Base-by-base conservation (phyloP, 2,888 invertebrate species). In the Sarcophaga caerulescens region DNA sequence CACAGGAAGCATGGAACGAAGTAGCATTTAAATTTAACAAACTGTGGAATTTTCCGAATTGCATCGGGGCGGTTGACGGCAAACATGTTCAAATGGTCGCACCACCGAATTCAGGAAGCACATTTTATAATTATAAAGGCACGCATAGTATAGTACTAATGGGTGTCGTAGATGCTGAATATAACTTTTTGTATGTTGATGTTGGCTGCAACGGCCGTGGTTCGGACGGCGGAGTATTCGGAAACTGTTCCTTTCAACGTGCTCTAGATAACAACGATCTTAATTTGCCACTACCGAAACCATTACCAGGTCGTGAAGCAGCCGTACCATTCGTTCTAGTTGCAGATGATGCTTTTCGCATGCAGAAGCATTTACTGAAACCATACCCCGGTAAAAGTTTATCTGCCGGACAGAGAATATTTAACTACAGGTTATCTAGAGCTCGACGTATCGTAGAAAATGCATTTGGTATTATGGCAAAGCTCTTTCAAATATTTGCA, bases 331-430 rank as follows among this genome's bases (percentile, higher is more conserved):
- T 21, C n/a, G 60, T 79, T 63, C 62, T 79, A 45, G 78, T 70
- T 14, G 82, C 68, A 70, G 70, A 82, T n/a, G 78, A 79, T 63
- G 83, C 77, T 14, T 83, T 62, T 60, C 44, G 71, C 4, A 79
- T 79, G 79, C 69, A 79, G 45, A 79, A 60, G 14, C 45, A 74
- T 45, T 62, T 74, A 19, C 52, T 77, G 3, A 70, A 77, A 76
- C 62, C 73, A 25, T 76, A 77, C 21, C 62, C 52, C 14, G 63
- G 82, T 44, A 19, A 44, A 21, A 71, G 65, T 77, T 70, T 79
- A 23, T 70, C 70, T 23, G 63, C 79, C 1, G 70, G 70, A 11
- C 79, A 79, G 23, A 44, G 79, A 1, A 70, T 79, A n/a, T 79
- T 79, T n/a, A 79, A 79, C n/a, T 79, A 79, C 21, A 59, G 79